Conservation (phyloP, 2,797 vertebrate species). For the Echiichthys vipera region DNA sequence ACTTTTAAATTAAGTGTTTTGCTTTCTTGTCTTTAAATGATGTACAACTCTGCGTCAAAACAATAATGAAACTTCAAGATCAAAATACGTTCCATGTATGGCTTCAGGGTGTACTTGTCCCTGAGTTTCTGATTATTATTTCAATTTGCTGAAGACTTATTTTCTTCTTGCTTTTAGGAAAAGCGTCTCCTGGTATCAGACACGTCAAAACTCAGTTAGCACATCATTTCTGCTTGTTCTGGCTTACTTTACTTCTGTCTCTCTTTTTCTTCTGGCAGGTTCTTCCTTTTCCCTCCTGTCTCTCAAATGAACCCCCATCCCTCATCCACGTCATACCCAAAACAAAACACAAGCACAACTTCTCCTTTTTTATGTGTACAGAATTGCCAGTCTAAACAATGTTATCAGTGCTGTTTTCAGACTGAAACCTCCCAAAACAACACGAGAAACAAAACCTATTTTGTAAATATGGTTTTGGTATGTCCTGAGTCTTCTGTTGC, state of each 20-base stretch:
- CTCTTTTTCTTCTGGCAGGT: not conserved
- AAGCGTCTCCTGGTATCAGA: not conserved
- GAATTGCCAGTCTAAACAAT: conserved; percentile 68
- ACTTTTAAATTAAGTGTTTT: not conserved
- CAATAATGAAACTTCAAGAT: conserved; percentile 6
- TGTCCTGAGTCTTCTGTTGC: not conserved
- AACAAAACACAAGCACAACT: conserved; percentile 53
- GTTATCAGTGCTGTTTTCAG: conserved; percentile 62
- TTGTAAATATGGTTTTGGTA: conserved; percentile 16
- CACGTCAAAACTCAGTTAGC: not conserved
- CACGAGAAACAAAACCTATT: conserved; percentile 26
- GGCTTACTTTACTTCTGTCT: not conserved
- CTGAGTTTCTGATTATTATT: conserved; percentile 9
- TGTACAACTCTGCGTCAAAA: not conserved
- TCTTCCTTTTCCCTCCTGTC: not conserved
- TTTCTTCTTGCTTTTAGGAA: not conserved
- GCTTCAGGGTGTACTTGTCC: not conserved
- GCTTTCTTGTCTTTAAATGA: not conserved
- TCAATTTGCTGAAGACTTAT: conserved; percentile 6
- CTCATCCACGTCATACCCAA: conserved; percentile 34
- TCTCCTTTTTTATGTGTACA: conserved; percentile 11
- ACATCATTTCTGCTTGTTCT: conserved; percentile 21
- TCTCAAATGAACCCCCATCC: conserved; percentile 43
- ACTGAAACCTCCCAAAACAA: conserved; percentile 23
- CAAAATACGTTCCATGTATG: conserved; percentile 3